Base-by-base conservation (phyloP, 2,888 invertebrate species). In the Agrochola circellaris region DNA sequence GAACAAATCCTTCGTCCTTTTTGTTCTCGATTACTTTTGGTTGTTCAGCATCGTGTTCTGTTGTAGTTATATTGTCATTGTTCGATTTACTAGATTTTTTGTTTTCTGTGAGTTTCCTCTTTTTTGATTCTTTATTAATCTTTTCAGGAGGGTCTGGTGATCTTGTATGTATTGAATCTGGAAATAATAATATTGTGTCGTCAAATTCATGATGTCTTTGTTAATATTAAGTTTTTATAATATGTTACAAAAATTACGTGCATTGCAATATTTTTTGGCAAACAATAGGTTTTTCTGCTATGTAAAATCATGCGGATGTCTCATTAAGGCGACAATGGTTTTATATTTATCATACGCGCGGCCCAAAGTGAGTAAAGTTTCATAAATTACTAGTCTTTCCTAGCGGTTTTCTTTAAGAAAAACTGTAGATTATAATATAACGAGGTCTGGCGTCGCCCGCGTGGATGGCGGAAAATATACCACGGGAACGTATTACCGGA, bases 1-100 rank as follows among this genome's bases (percentile, higher is more conserved):
- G 90, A 1, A 89, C 84, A 56, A 94, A 94, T 79, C 87, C 92
- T 0, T 88, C 88, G 45, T 91, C 92, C 38, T 79, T 75, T 17
- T 62, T 80, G 8, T 64, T 77, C 3, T 42, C 1, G 15, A 42
- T 65, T 64, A 11, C 70, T 82, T 85, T 54, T 75, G 42, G 11
- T n/a, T 73, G 64, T 85, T 76, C 66, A 61, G 60, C 58, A 76
- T 73, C 13, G 45, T 62, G 30, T 69, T 68, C 54, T 8, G 11
- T 34, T 17, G 34, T 45, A 30, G n/a, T 2, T 11, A 34, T 45
- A 15, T 17, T 48, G 13, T 68, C 58, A 15, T 64, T 60, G 73
- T 42, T 81, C 58, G 38, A 67, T 79, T 73, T 66, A 23, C 1
- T 73, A 11, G 61, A 2, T 54, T 13, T 62, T 26, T 56, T 65